Evolutionary conservation across 1,140 invertebrate species (phyloP).

Genomic region (Paracyclopina nana): DNA sequence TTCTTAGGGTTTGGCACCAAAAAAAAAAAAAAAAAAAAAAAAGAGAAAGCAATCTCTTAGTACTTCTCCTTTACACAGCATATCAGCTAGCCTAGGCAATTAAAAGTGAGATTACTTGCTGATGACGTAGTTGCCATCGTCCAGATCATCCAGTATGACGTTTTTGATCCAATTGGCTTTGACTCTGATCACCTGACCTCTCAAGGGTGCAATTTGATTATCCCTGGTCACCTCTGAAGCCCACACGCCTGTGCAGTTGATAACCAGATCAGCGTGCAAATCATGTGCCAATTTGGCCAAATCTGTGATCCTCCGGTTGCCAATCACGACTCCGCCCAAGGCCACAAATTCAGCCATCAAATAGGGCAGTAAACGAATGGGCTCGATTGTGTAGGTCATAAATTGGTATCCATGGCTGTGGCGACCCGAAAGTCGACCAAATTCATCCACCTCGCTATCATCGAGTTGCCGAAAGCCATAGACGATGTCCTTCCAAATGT

Average conservation of each 20-base stretch:
- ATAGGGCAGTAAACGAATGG: constrained; percentile 35
- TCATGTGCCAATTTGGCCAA: constrained; percentile 31
- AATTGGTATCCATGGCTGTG: constrained; percentile 37
- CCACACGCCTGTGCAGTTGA: constrained; percentile 50
- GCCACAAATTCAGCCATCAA: constrained; percentile 35
- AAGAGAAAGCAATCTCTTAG: too few species aligned
- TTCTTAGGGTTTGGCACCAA: too few species aligned
- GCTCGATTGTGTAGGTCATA: constrained; percentile 39
- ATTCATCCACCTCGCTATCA: constrained; percentile 28
- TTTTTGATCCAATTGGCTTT: constrained; percentile 40
- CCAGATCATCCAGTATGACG: constrained; percentile 32
- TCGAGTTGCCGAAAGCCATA: constrained; percentile 35
- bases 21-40: too few species aligned
- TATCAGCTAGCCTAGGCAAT: too few species aligned
- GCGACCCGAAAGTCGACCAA: constrained; percentile 24
- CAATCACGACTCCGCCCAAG: constrained; percentile 33
- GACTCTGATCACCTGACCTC: constrained; percentile 42
- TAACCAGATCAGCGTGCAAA: constrained; percentile 40
- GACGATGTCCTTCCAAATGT: constrained; percentile 26
- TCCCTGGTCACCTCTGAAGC: constrained; percentile 37
- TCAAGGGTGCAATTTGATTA: constrained; percentile 34
- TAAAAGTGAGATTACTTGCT: constrained; percentile 47
- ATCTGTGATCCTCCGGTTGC: constrained; percentile 28
- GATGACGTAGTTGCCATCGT: constrained; percentile 44
- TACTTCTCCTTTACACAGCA: too few species aligned